phyloP scores from a whole-genome alignment of 2,113 vertebrate genomes.

The Tichodroma muraria region DNA sequence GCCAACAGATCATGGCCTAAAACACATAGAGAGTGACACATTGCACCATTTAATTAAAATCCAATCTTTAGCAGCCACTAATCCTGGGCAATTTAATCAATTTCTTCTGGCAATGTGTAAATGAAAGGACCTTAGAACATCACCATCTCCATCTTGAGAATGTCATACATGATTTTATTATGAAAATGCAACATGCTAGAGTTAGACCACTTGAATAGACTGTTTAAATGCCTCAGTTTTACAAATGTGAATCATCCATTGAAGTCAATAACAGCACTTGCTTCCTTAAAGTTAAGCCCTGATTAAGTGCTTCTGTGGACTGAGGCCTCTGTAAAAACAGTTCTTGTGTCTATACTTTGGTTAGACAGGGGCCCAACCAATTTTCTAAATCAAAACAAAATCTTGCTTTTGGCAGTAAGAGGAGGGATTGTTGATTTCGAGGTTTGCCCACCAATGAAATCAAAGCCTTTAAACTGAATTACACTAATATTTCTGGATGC shows the following conservation, averaged over 20 bases:
- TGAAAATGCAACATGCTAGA: not conserved
- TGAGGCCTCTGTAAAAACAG: not conserved
- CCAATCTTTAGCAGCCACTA: not conserved
- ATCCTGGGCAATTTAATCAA: slow-evolving; percentile 12
- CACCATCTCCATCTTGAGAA: not conserved
- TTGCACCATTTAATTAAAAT: slow-evolving; percentile 46
- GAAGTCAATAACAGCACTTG: slow-evolving; percentile 18
- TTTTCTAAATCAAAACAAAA: slow-evolving; percentile 27
- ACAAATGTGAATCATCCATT: not conserved
- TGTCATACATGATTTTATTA: not conserved
- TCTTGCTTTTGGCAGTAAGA: not conserved
- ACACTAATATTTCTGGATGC: not conserved
- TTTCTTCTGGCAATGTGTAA: slow-evolving; percentile 10
- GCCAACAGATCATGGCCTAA: not conserved
- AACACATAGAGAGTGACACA: not conserved
- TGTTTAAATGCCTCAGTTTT: slow-evolving; percentile 12
- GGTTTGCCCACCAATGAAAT: not conserved
- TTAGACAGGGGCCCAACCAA: not conserved
- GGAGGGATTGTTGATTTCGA: not conserved
- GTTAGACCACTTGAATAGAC: not conserved
- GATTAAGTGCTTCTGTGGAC: slow-evolving; percentile 9
- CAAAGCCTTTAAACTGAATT: not conserved
- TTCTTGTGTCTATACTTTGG: not conserved
- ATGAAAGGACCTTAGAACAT: slow-evolving; percentile 12
- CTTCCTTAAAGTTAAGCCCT: slow-evolving; percentile 28